These are phyloP conservation scores for Dorcus parallelipipedus DNA, from an alignment of 2,888 invertebrate genomes.

Conservation along the genomic window DNA sequence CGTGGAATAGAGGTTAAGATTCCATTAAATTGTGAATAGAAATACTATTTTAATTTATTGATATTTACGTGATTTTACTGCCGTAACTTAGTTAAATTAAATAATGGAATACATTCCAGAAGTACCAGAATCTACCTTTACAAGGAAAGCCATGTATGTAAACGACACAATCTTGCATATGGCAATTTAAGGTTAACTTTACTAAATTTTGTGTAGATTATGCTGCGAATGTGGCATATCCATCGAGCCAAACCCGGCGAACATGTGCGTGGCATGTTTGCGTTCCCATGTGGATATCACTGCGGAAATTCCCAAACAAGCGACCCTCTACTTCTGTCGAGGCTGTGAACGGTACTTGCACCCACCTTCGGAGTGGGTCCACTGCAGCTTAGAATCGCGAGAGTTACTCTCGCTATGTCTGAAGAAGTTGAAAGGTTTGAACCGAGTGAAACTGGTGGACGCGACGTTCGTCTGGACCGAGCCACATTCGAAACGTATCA, in stretches of 20 bases:
- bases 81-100: background rate
- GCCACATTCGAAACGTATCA: conserved; percentile 96
- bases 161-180: background rate
- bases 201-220: conserved; percentile 53
- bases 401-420: conserved; percentile 88
- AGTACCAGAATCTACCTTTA: conserved; percentile 39
- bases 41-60: background rate
- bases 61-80: no score
- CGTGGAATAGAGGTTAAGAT: no score
- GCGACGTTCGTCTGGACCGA: conserved; percentile 99
- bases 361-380: conserved; percentile 87
- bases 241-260: conserved; percentile 94
- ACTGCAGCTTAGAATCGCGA: conserved; percentile 81
- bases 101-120: conserved; percentile 51
- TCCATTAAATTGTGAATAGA: background rate
- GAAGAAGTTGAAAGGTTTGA: conserved; percentile 86
- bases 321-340: conserved; percentile 83
- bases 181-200: background rate
- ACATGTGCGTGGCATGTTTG: conserved; percentile 95
- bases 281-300: conserved; percentile 92
- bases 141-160: conserved; percentile 50
- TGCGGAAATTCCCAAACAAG: conserved; percentile 93
- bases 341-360: conserved; percentile 94
- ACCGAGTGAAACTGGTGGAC: conserved; percentile 87
- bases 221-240: conserved; percentile 93